These are phyloP conservation scores for Odocoileus virginianus DNA, from an alignment of 2,113 vertebrate genomes.

Conservation along the genomic window DNA sequence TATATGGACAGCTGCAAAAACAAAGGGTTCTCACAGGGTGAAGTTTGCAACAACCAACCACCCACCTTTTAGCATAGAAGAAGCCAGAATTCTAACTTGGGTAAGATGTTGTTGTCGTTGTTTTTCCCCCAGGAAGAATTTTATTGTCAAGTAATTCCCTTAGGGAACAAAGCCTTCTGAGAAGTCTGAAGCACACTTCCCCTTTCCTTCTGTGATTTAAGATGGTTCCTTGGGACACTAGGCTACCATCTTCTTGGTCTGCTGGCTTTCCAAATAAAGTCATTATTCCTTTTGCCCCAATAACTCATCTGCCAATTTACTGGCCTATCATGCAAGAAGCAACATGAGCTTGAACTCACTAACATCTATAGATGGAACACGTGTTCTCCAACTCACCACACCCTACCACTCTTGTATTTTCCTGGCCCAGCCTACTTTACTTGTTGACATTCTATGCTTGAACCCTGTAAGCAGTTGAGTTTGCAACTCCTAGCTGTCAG, in stretches of 20 bases:
- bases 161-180: not conserved
- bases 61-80: not conserved
- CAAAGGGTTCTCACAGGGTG: not conserved
- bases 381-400: not conserved
- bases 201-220: not conserved
- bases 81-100: not conserved
- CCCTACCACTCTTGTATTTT: not conserved
- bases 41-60: not conserved
- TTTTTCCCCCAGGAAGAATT: not conserved
- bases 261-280: not conserved
- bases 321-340: not conserved
- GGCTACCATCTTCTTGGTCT: not conserved
- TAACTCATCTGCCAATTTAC: not conserved
- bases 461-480: not conserved
- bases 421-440: not conserved
- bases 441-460: not conserved
- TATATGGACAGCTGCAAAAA: not conserved
- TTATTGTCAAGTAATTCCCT: constrained; percentile 5
- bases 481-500: not conserved
- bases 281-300: not conserved
- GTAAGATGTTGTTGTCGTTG: not conserved
- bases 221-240: not conserved
- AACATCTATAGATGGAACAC: not conserved
- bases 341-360: not conserved
- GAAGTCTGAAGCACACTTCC: not conserved